Evolutionary conservation across 2,113 vertebrate genomes (phyloP), one percentile per base, ranked within the genome.

Genomic region (Eulacestoma nigropectus): DNA sequence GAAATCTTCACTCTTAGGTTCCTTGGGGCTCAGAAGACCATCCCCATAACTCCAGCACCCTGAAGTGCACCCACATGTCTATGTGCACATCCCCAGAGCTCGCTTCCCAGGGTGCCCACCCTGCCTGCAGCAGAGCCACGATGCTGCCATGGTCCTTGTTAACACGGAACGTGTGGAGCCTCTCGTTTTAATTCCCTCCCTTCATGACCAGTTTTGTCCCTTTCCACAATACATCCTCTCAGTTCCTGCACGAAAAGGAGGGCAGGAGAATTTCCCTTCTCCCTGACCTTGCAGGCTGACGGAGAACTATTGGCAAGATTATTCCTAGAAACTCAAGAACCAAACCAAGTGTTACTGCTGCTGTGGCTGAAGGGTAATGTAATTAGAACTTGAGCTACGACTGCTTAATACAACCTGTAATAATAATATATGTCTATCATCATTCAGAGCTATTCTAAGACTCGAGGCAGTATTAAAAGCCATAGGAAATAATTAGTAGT

Each of bases 401-500:
- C 68, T 91, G 87, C 88, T 90, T 93, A 82, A 87, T 79, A 79
- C 81, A 88, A 89, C 52, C 78, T 83, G 46, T 84, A 91, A 82
- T 90, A 93, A 89, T 91, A 93, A 95, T 91, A 89, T 85, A 95
- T 78, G 69, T 56, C 92, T 56, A 84, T 94, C 89, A 64, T 92
- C 87, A 73, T 84, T 95, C 88, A 84, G 16, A 69, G 86, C 94
- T 93, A 89, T 86, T 92, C 92, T 84, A 72, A 87, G 94, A 94
- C 92, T 89, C 23, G 0, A 37, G 94, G 63, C 52, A 75, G 75
- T 85, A 94, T 92, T 91, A 91, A 95, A 96, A 96, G 84, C 89
- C 79, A 62, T 90, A 96, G 85, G 90, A 94, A 97, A 94, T 95
- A 91, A 97, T 97, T 94, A 90, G 77, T 90, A 86, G 84, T 96